phyloP scores from a whole-genome alignment of 2,797 vertebrate genomes.

The Rhinophrynus dorsalis region DNA sequence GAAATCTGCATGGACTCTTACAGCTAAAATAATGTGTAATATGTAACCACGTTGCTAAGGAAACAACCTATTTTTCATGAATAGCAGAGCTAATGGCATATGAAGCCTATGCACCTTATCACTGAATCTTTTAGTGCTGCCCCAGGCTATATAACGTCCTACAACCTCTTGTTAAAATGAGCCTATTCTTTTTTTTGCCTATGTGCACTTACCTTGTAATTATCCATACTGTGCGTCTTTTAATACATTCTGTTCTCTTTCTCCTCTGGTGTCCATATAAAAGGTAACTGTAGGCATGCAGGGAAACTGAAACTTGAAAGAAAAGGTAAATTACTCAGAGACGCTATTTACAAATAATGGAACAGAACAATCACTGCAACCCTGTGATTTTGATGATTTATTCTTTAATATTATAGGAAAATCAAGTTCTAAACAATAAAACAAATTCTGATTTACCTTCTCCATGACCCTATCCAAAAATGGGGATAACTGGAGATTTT shows the following conservation, averaged over 20 bases:
- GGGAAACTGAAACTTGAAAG: neutral
- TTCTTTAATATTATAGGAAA: neutral
- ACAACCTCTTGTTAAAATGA: constrained; percentile 48
- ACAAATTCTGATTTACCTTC: neutral
- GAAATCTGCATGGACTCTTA: constrained; percentile 41
- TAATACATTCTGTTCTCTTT: constrained; percentile 33
- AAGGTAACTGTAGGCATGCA: constrained; percentile 41
- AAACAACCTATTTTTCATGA: constrained; percentile 52
- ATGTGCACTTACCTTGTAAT: constrained; percentile 46
- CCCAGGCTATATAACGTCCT: constrained; percentile 38
- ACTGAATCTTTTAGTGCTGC: constrained; percentile 48
- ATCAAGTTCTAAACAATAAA: neutral
- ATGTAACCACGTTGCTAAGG: constrained; percentile 47
- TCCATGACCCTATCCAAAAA: too few relatives aligned
- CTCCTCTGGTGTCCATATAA: constrained; percentile 31
- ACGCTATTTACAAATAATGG: constrained; percentile 35
- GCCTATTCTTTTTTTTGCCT: constrained; percentile 41
- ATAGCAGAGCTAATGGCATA: constrained; percentile 48
- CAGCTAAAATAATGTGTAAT: constrained; percentile 47
- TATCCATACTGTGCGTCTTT: constrained; percentile 43
- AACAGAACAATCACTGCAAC: neutral
- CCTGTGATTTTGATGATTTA: neutral
- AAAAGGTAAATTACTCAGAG: constrained; percentile 21
- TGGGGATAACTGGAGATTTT: too few relatives aligned
- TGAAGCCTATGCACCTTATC: constrained; percentile 41